Percentiles rank a stretch among this genome's conserved stretches.
phyloP scores from a whole-genome alignment of 2,888 invertebrate genomes.

The Eristalinus aeneus region DNA sequence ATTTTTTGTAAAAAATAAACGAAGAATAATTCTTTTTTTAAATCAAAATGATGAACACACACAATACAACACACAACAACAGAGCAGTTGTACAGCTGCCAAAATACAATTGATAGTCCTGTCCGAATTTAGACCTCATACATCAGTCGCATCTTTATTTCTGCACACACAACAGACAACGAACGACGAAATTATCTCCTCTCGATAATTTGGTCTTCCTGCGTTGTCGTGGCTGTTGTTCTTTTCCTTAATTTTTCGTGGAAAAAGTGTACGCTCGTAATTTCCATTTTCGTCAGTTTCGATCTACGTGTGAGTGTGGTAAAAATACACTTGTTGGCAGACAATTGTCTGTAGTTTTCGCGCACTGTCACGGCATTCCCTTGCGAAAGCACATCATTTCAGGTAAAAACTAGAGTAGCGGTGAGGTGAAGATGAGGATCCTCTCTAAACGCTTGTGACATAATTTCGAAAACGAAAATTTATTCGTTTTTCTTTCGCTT shows the following conservation, averaged over 20 bases:
- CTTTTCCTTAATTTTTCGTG: not conserved
- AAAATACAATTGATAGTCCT: constrained; percentile 53
- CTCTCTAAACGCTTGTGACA: constrained; percentile 25
- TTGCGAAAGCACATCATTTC: not conserved
- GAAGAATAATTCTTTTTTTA: constrained; percentile 16
- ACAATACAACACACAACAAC: not conserved
- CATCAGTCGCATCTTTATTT: not conserved
- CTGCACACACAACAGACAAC: not conserved
- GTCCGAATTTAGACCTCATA: constrained; percentile 41
- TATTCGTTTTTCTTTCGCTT: constrained; percentile 1
- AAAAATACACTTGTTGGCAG: not conserved
- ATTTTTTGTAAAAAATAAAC: not conserved
- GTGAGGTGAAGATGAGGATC: not conserved
- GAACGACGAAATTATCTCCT: not conserved
- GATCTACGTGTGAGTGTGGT: too few species aligned
- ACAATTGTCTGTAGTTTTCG: constrained; percentile 10
- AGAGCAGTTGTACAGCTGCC: constrained; percentile 55
- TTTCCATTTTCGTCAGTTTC: not conserved
- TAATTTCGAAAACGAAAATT: constrained; percentile 15
- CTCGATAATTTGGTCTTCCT: not conserved
- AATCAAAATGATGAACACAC: constrained; percentile 3
- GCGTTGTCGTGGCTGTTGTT: not conserved
- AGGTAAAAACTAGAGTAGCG: not conserved
- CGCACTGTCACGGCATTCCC: not conserved
- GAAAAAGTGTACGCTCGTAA: not conserved